A percentile compares a stretch with the other conserved stretches of the same genome.
phyloP scores from a whole-genome alignment of 2,797 vertebrate species.

The Chrysolophus pictus region DNA sequence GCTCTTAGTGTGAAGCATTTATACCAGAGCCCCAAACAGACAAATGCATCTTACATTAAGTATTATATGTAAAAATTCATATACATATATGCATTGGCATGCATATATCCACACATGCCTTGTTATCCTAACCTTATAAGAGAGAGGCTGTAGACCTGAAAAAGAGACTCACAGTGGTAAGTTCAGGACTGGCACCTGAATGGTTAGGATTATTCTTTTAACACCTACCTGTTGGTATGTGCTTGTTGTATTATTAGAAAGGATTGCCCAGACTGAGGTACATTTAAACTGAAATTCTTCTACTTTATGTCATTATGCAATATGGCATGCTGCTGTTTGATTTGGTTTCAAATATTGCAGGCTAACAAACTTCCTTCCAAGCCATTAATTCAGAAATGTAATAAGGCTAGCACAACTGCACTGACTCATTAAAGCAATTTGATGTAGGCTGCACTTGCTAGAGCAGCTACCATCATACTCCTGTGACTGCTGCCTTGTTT shows the following conservation, averaged over 20 bases:
- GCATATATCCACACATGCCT: not conserved
- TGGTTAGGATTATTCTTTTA: not conserved
- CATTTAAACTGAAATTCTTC: not conserved
- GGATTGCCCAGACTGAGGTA: not conserved
- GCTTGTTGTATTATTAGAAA: not conserved
- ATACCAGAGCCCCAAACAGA: not conserved
- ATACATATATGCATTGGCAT: not conserved
- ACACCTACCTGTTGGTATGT: not conserved
- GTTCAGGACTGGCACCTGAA: not conserved
- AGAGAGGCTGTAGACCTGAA: not conserved
- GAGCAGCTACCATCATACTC: not conserved
- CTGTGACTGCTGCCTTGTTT: not conserved
- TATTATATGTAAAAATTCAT: not conserved
- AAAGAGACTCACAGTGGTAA: rapidly evolving
- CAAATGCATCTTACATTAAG: not conserved
- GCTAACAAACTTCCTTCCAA: constrained; percentile 42
- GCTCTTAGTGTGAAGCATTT: not conserved
- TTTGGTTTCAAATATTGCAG: constrained; percentile 36
- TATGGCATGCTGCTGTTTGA: not conserved
- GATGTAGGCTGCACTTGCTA: constrained; percentile 34
- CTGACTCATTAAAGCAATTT: constrained; percentile 46
- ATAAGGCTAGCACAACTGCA: constrained; percentile 12
- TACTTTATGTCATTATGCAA: not conserved
- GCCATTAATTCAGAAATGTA: constrained; percentile 50
- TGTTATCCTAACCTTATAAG: not conserved